phyloP scores from a whole-genome alignment of 1,140 invertebrate species.

The Charaxes varanes region DNA sequence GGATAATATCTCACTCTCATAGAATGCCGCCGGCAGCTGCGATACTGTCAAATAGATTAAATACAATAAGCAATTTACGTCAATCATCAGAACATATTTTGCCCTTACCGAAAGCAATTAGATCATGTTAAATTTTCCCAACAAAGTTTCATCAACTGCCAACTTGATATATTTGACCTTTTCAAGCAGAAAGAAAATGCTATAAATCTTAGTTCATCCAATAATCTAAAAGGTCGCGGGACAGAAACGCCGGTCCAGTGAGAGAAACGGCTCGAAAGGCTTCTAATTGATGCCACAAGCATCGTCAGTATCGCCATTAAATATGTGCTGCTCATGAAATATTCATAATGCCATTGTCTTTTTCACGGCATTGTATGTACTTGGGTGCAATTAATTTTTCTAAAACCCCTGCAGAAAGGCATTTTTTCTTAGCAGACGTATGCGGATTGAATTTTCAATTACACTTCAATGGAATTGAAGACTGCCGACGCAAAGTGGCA shows the following conservation, averaged over 20 bases:
- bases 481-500: too few relatives aligned
- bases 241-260: constrained; percentile 15
- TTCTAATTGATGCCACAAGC: constrained; percentile 47
- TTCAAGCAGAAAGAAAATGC: constrained; percentile 12
- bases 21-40: too few relatives aligned
- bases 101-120: too few relatives aligned
- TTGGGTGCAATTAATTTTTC: constrained; percentile 16
- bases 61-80: too few relatives aligned
- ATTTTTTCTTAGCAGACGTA: too few relatives aligned
- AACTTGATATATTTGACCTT: constrained; percentile 8
- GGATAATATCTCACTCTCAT: too few relatives aligned
- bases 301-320: constrained; percentile 44
- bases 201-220: constrained; percentile 15
- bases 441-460: too few relatives aligned
- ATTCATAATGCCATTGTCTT: constrained; percentile 43
- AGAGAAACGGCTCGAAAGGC: constrained; percentile 38
- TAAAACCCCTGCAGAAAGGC: constrained; percentile 11
- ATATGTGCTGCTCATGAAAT: constrained; percentile 43
- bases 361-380: constrained; percentile 21
- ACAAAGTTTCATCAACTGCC: too few relatives aligned
- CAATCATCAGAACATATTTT: too few relatives aligned
- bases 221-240: constrained; percentile 23
- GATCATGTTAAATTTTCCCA: too few relatives aligned
- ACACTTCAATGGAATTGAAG: too few relatives aligned
- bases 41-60: too few relatives aligned